Base-by-base conservation (phyloP, 1,140 invertebrate species). In the Drosophila triauraria region DNA sequence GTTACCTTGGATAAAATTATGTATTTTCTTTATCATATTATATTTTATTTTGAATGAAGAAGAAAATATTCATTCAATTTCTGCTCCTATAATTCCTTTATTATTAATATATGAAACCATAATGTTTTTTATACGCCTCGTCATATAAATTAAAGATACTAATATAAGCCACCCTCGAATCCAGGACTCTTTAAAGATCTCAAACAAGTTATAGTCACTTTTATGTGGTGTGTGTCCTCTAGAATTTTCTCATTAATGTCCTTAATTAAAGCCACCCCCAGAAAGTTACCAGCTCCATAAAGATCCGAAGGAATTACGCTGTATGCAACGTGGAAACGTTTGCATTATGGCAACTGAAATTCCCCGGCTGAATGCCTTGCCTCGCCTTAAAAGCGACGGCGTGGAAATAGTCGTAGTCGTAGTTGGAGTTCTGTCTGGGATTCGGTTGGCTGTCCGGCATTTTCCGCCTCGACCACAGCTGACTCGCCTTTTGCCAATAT, bases 401-500 rank as follows among this genome's bases (percentile, higher is more conserved):
- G 40, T 69, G 47, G 54, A 59, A 62, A 50, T 69, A 71, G 44
- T 50, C 48, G 48, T 48, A 44, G 47, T 46, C 12, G 17, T 48
- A 13, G 20, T 15, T 25, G 9, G 32, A 6, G 10, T 7, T 20
- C 20, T 43, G 9, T 12, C 48, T 40, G 23, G 38, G 38, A 15
- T 32, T 60, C 54, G 10, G 47, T 27, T 15, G 56, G 23, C 42
- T 47, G 42, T 27, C 40, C n/a, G 75, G 13, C 54, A 44, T 61
- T 61, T 53, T 54, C 48, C 61, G 35, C 30, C 62, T 35, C 47
- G 35, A 40, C 50, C 50, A 48, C 69, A 70, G 65, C 69, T 70
- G 69, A 72, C 69, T 80, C 80, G 84, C 84, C 83, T 88, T 87
- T 88, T 67, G 72, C 84, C 84, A 88, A 88, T 88, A 88, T 88